phyloP scores from a whole-genome alignment of 2,113 vertebrate genomes.

The Albula glossodonta region DNA sequence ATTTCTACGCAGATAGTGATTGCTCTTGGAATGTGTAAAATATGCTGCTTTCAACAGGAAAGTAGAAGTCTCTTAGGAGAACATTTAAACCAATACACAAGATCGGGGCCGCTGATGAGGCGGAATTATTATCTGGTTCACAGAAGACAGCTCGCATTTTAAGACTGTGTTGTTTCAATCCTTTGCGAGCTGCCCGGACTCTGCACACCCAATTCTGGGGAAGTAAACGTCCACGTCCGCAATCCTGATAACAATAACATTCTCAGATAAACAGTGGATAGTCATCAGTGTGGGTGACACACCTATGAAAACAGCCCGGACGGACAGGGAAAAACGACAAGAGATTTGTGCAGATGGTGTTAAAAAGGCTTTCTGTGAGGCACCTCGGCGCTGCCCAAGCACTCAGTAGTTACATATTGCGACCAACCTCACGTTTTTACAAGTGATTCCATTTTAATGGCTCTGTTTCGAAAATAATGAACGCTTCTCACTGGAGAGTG shows the following conservation, averaged over 20 bases:
- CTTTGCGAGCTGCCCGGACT: background rate
- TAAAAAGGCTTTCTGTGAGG: background rate
- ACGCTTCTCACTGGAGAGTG: background rate
- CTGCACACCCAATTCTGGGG: background rate
- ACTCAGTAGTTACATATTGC: background rate
- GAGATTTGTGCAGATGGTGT: slow-evolving; percentile 21
- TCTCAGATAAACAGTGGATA: background rate
- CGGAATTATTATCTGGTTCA: background rate
- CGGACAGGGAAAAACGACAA: slow-evolving; percentile 31
- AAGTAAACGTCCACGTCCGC: background rate
- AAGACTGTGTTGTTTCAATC: background rate
- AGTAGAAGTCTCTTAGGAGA: background rate
- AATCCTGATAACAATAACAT: slow-evolving; percentile 10
- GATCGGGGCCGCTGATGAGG: background rate
- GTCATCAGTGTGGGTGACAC: slow-evolving; percentile 18
- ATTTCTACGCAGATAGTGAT: background rate
- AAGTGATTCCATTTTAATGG: background rate
- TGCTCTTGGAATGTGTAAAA: background rate
- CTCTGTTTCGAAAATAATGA: background rate
- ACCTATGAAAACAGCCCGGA: slow-evolving; percentile 29
- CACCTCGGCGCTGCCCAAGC: background rate
- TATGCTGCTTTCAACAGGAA: background rate
- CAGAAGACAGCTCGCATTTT: background rate
- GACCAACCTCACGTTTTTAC: background rate
- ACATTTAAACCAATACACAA: background rate